These are phyloP conservation scores for Rhinoderma darwinii DNA, from an alignment of 2,113 vertebrate genomes.

Conservation along the genomic window DNA sequence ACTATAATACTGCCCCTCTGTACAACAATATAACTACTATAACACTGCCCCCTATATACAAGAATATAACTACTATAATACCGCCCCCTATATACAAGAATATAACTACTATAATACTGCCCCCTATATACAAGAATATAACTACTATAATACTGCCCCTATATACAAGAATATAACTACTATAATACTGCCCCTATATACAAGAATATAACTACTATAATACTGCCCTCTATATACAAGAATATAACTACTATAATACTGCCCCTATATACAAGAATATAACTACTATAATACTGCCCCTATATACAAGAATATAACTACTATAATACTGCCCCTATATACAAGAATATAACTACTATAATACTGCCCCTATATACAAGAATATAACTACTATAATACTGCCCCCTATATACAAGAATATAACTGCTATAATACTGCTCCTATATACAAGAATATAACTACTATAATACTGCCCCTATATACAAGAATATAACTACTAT, in stretches of 20 bases:
- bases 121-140: too few species aligned
- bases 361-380: not conserved
- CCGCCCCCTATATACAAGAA: too few species aligned
- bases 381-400: conserved; percentile 5
- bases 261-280: not conserved
- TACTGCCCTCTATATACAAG: not conserved
- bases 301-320: not conserved
- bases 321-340: conserved; percentile 4
- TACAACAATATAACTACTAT: too few species aligned
- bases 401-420: not conserved
- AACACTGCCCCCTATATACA: too few species aligned
- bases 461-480: not conserved
- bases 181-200: not conserved
- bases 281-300: not conserved
- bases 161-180: too few species aligned
- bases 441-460: not conserved
- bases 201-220: not conserved
- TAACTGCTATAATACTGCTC: not conserved
- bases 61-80: too few species aligned
- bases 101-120: too few species aligned
- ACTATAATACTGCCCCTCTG: not conserved
- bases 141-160: too few species aligned
- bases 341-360: not conserved
- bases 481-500: conserved; percentile 10
- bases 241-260: not conserved